A percentile compares a stretch with the other conserved stretches of the same genome.
Evolutionary conservation across 2,797 vertebrate species (phyloP).

Genomic region (Poecile montanus): DNA sequence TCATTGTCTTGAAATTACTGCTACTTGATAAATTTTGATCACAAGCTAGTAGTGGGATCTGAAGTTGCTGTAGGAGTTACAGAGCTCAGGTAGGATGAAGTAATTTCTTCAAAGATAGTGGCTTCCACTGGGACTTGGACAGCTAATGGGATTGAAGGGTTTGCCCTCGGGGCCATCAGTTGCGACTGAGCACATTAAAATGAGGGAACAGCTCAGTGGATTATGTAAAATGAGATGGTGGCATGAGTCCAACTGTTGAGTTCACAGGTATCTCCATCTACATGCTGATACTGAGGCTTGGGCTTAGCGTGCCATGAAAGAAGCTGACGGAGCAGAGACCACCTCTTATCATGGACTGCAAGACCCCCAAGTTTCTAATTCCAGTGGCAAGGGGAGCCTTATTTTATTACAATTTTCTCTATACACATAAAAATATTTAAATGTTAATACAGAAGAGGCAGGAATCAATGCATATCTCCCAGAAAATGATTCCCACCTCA

Average conservation of each 20-base stretch:
- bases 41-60: not conserved
- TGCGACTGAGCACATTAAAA: constrained; percentile 26
- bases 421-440: not conserved
- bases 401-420: not conserved
- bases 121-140: constrained; percentile 9
- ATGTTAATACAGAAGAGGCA: not conserved
- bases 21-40: constrained; percentile 8
- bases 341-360: not conserved
- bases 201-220: constrained; percentile 23
- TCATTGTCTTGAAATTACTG: constrained; percentile 35
- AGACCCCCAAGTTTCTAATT: not conserved
- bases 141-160: constrained; percentile 28
- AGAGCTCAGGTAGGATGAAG: not conserved
- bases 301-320: not conserved
- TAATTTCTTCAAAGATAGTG: constrained; percentile 42
- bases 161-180: not conserved
- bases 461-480: not conserved
- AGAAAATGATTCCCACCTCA: not conserved
- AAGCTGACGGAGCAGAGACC: not conserved
- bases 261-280: not conserved
- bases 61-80: not conserved
- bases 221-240: constrained; percentile 38
- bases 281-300: not conserved
- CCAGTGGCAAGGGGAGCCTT: not conserved
- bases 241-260: not conserved